These are phyloP conservation scores for Oppia nitens DNA, from an alignment of 1,140 invertebrate genomes.

Conservation along the genomic window DNA sequence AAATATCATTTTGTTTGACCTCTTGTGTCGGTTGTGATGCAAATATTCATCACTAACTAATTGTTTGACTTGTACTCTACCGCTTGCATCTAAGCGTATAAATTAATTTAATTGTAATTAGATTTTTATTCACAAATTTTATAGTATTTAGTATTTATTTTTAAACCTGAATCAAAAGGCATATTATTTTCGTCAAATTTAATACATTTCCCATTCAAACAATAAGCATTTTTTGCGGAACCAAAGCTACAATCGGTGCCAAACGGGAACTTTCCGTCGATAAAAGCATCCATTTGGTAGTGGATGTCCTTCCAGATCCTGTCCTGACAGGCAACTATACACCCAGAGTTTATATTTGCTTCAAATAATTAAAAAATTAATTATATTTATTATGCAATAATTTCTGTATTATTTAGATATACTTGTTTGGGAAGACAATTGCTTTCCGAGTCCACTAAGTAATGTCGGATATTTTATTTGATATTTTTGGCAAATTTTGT, in stretches of 20 bases:
- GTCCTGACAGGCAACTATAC: slow-evolving; percentile 23
- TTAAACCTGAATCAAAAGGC: slow-evolving; percentile 12
- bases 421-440: slow-evolving; percentile 19
- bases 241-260: slow-evolving; percentile 21
- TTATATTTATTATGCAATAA: neutral
- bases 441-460: slow-evolving; percentile 20
- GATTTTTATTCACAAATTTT: neutral
- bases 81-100: neutral
- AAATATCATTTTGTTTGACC: neutral
- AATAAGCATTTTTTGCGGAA: slow-evolving; percentile 16
- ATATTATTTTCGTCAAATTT: slow-evolving; percentile 9
- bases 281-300: slow-evolving; percentile 24
- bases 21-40: neutral
- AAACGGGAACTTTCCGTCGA: slow-evolving; percentile 23
- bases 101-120: neutral
- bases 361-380: slow-evolving; percentile 3
- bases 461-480: slow-evolving; percentile 21
- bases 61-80: neutral
- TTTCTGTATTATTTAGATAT: neutral
- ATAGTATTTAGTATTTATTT: neutral
- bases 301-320: slow-evolving; percentile 22
- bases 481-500: slow-evolving; percentile 21
- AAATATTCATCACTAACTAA: neutral
- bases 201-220: slow-evolving; percentile 22
- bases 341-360: slow-evolving; percentile 20